Percentiles rank a stretch among this genome's conserved stretches.
Conservation (phyloP, 2,888 invertebrate species). For the Melinaea menophilus region DNA sequence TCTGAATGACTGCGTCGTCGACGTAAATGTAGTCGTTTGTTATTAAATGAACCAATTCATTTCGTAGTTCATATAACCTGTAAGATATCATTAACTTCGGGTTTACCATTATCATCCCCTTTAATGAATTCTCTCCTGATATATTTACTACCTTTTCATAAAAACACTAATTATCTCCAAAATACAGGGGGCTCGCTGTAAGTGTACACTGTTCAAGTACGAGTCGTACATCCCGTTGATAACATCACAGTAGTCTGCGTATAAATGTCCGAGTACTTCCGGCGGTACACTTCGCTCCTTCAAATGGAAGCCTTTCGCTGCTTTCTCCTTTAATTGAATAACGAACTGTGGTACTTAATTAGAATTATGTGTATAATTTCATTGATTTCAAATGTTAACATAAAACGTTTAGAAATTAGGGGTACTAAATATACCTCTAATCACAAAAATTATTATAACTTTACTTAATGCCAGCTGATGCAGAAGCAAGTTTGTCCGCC, state of each 20-base stretch:
- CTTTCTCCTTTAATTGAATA: constrained; percentile 31
- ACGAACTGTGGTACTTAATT: background rate
- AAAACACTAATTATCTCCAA: constrained; percentile 42
- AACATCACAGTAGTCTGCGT: constrained; percentile 44
- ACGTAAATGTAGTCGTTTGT: constrained; percentile 53
- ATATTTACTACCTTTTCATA: constrained; percentile 39
- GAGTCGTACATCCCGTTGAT: constrained; percentile 49
- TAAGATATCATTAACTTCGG: constrained; percentile 14
- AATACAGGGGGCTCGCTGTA: constrained; percentile 46
- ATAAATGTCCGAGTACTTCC: constrained; percentile 41
- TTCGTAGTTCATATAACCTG: constrained; percentile 48
- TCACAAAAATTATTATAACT: no score
- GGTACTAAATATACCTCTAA: no score
- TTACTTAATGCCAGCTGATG: no score
- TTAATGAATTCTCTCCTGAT: background rate
- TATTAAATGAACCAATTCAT: constrained; percentile 46
- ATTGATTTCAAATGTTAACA: no score
- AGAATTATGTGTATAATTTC: background rate
- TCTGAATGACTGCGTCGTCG: constrained; percentile 36
- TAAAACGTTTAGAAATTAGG: no score
- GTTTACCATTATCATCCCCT: background rate
- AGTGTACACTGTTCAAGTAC: constrained; percentile 43
- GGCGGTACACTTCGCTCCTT: constrained; percentile 40
- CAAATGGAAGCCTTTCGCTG: constrained; percentile 34
- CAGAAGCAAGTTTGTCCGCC: no score